These are phyloP conservation scores for Tenthredo livida DNA, from an alignment of 2,888 invertebrate species.

Conservation along the genomic window DNA sequence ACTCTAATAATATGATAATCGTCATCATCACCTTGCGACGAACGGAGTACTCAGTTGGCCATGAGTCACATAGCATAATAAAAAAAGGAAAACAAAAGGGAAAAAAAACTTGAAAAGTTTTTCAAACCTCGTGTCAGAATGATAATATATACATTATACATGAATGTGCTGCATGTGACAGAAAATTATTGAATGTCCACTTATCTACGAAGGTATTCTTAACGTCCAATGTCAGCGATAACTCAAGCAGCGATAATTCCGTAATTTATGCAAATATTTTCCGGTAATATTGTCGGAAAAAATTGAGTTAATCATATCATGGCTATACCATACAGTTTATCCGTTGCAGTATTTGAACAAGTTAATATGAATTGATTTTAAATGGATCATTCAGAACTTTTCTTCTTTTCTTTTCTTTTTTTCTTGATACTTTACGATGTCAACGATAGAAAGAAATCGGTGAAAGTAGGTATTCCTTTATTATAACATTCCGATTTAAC, in stretches of 20 bases:
- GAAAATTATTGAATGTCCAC: background rate
- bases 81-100: background rate
- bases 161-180: background rate
- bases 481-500: background rate
- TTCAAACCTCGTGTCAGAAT: conserved; percentile 12
- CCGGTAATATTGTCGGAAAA: background rate
- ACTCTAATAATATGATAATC: conserved; percentile 15
- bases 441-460: background rate
- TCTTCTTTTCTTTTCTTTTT: no score
- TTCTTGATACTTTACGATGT: conserved; percentile 17
- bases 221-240: conserved; percentile 36
- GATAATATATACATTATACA: background rate
- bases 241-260: conserved; percentile 1
- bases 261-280: conserved; percentile 13
- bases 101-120: background rate
- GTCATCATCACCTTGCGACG: background rate
- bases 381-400: background rate
- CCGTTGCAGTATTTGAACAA: background rate
- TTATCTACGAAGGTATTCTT: conserved; percentile 15
- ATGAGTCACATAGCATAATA: conserved; percentile 8
- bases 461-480: background rate
- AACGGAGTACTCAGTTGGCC: background rate
- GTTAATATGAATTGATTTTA: background rate
- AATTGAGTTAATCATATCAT: background rate
- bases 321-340: background rate